phyloP scores from a whole-genome alignment of 1,140 invertebrate genomes.

The Pantala flavescens region DNA sequence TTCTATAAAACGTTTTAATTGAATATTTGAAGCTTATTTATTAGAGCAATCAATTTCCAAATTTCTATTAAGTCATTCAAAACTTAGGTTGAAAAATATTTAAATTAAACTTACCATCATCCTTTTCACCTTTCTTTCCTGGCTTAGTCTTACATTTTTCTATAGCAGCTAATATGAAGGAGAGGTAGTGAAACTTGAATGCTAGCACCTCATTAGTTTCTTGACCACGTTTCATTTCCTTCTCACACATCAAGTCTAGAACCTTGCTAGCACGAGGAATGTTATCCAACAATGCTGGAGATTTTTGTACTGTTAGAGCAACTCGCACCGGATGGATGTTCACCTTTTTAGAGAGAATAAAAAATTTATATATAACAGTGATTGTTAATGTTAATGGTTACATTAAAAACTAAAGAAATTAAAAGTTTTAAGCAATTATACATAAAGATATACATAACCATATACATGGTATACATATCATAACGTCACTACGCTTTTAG shows the following conservation, averaged over 20 bases:
- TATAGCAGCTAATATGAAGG: constrained; percentile 62
- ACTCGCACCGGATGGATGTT: constrained; percentile 81
- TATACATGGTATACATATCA: too few species aligned
- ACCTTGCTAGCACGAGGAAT: constrained; percentile 67
- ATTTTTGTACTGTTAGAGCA: constrained; percentile 64
- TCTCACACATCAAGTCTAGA: constrained; percentile 72
- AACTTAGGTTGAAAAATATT: too few species aligned
- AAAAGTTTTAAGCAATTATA: too few species aligned
- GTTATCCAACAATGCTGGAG: constrained; percentile 60
- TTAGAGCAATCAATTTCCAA: too few species aligned
- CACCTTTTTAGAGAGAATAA: constrained; percentile 34
- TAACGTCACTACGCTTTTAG: too few species aligned
- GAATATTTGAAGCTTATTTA: too few species aligned
- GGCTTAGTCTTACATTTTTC: constrained; percentile 49
- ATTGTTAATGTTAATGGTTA: too few species aligned
- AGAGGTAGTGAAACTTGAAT: constrained; percentile 82
- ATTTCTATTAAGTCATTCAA: too few species aligned
- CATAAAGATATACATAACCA: too few species aligned
- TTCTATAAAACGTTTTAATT: too few species aligned
- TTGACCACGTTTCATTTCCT: constrained; percentile 70
- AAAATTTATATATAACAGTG: not conserved
- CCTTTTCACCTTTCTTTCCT: constrained; percentile 35
- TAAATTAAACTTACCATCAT: constrained; percentile 21
- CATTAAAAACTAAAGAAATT: too few species aligned
- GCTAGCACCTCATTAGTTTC: constrained; percentile 88